A percentile compares a stretch with the other conserved stretches of the same genome.
phyloP scores from a whole-genome alignment of 2,113 vertebrate genomes.

The Zapus hudsonius region DNA sequence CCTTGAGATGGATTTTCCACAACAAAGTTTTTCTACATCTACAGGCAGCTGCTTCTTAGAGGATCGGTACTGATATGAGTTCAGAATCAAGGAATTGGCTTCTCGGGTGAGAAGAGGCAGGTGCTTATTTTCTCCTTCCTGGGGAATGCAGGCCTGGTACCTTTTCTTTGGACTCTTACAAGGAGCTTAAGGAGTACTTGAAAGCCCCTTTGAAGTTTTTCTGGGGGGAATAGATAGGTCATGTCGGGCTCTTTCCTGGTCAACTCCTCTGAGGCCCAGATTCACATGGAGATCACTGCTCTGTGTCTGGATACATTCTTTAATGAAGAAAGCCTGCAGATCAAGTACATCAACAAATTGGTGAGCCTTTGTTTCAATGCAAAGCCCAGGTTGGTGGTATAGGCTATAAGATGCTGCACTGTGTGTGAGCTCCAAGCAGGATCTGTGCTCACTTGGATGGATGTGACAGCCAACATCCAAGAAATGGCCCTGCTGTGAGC shows the following conservation, averaged over 20 bases:
- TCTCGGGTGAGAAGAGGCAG: not conserved
- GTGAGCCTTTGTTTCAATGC: not conserved
- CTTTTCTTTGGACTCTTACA: not conserved
- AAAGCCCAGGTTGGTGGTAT: not conserved
- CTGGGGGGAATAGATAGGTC: not conserved
- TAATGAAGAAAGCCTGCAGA: not conserved
- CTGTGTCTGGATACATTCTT: not conserved
- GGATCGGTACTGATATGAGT: not conserved
- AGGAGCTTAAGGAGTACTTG: not conserved
- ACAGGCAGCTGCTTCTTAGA: not conserved
- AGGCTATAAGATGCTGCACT: not conserved
- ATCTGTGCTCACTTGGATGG: accelerated
- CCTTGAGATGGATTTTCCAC: not conserved
- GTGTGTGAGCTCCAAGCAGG: not conserved
- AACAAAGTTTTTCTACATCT: not conserved
- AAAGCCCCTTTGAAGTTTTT: not conserved
- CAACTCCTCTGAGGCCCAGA: not conserved
- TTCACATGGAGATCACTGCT: not conserved
- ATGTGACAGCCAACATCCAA: not conserved
- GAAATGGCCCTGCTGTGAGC: not conserved
- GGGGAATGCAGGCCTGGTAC: not conserved
- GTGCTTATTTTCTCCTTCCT: not conserved
- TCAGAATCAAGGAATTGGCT: not conserved
- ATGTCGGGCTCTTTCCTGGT: not conserved
- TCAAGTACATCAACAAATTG: not conserved